Evolutionary conservation across 2,797 vertebrate genomes (phyloP).

Genomic region (Ficedula albicollis): DNA sequence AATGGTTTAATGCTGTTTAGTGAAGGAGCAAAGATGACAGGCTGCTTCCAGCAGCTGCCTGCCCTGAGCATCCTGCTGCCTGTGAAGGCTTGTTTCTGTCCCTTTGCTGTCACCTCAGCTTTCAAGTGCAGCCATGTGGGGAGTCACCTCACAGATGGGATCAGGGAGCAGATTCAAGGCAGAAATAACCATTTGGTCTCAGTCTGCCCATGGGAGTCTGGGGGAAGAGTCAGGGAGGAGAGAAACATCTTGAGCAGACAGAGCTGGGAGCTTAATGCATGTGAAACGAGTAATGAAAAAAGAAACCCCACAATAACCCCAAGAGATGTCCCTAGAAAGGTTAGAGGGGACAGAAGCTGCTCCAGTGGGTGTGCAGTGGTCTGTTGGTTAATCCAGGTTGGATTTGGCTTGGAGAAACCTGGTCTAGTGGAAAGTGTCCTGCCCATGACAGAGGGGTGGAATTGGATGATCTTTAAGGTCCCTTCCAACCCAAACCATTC

Average conservation of each 20-base stretch:
- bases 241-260: not conserved
- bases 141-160: not conserved
- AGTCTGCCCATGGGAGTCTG: not conserved
- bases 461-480: not conserved
- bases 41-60: not conserved
- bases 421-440: not conserved
- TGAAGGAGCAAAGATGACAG: not conserved
- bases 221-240: not conserved
- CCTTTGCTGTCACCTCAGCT: not conserved
- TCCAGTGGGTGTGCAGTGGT: not conserved
- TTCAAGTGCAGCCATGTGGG: not conserved
- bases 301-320: not conserved
- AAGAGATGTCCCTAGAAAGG: not conserved
- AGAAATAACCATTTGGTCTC: not conserved
- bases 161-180: not conserved
- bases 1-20: not conserved
- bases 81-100: not conserved
- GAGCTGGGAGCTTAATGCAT: not conserved
- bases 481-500: not conserved
- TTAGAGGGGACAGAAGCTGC: not conserved
- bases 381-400: not conserved
- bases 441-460: not conserved
- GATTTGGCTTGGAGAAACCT: not conserved
- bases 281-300: not conserved
- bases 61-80: not conserved